Evolutionary conservation across 2,113 vertebrate genomes (phyloP).

Genomic region (Choloepus hoffmanni): DNA sequence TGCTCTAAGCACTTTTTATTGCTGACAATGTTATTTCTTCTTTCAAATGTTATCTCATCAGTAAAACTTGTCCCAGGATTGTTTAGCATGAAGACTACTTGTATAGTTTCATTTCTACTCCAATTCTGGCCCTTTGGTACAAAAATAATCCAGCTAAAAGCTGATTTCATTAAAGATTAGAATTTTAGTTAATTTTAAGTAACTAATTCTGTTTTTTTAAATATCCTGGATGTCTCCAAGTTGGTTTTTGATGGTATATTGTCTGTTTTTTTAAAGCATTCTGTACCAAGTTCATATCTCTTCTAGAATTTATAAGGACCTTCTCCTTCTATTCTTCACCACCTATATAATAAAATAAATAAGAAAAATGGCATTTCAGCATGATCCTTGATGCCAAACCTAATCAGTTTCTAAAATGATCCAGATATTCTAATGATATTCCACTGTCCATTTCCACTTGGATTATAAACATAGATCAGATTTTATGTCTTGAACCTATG

Average conservation of each 20-base stretch:
- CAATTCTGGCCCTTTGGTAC: not conserved
- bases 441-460: conserved; percentile 37
- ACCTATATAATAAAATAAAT: not conserved
- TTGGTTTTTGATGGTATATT: not conserved
- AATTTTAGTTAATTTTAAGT: conserved; percentile 47
- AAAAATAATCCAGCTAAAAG: conserved; percentile 1
- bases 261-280: not conserved
- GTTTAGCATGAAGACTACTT: conserved; percentile 55
- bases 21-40: conserved; percentile 72
- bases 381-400: conserved; percentile 49
- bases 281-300: not conserved
- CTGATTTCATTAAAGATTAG: not conserved
- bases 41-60: conserved; percentile 74
- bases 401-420: conserved; percentile 65
- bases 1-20: conserved; percentile 71
- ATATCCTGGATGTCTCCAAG: not conserved
- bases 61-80: conserved; percentile 65
- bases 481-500: conserved; percentile 30
- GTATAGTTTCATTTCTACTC: conserved; percentile 29
- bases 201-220: not conserved
- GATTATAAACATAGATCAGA: conserved; percentile 60
- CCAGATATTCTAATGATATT: conserved; percentile 49
- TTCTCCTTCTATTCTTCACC: conserved; percentile 45
- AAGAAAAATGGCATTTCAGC: conserved; percentile 61
- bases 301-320: not conserved